Evolutionary conservation across 2,888 invertebrate genomes (phyloP), one percentile per base, ranked within the genome.

Genomic region (Oscheius onirici): DNA sequence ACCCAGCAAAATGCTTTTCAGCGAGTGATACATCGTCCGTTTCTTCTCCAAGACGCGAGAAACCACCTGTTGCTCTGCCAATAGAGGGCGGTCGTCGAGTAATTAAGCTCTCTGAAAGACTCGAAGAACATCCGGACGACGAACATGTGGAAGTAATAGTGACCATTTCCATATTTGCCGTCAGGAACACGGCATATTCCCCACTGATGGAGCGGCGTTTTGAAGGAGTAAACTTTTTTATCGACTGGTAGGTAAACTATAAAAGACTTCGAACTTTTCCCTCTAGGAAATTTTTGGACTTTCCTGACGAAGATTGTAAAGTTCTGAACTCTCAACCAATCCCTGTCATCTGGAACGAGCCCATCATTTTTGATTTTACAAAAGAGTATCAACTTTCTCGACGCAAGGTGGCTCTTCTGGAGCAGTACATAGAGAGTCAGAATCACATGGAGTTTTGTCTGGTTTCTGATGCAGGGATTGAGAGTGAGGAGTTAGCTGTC

Each of bases 21-120:
- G 85, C 85, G 0, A 84, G 84, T 44, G 83, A 84, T 52, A 78
- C 81, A n/a, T 85, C 85, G 1, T 79, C 81, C 22, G 54, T 76
- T 15, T 71, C 79, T 8, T 75, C 81, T 8, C 79, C 77, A 43
- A 58, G 66, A 43, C 44, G 60, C 2, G 76, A 80, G 63, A 77
- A 74, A 70, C 65, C 71, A 66, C 72, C 75, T 44, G 75, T 77
- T 15, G 61, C 74, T 0, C 51, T 76, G 24, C 75, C 76, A 1
- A 52, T 69, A 10, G 72, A 72, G 49, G 65, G 72, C 28, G 77
- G 78, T 10, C 71, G 65, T 2, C 75, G 76, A 34, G 70, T 71
- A n/a, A 75, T 80, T 17, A 76, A 75, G 61, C 44, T 69, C 24
- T 17, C 26, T 11, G 46, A 63, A 2, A 40, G 28, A 34, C 49